Evolutionary conservation across 2,888 invertebrate genomes (phyloP).

Genomic region (Melanargia galathea): DNA sequence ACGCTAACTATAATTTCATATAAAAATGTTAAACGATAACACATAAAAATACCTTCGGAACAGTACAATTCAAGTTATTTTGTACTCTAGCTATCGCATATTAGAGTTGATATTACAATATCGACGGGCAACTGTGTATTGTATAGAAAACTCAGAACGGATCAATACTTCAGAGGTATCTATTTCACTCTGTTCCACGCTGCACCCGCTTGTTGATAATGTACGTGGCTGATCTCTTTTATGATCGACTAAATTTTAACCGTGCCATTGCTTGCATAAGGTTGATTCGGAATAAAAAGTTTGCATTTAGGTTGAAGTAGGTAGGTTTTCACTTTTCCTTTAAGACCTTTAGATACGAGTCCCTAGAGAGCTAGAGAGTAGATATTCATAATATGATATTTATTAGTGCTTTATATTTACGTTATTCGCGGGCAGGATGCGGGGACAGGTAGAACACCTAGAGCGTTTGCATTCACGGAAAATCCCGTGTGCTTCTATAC

Average conservation of each 20-base stretch:
- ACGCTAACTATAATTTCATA: conserved; percentile 2
- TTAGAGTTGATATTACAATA: conserved; percentile 10
- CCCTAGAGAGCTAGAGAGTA: too few species aligned
- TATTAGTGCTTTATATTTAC: too few species aligned
- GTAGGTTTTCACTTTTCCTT: too few species aligned
- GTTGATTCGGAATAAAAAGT: neutral
- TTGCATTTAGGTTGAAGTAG: too few species aligned
- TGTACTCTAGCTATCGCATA: neutral
- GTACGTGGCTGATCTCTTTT: conserved; percentile 1
- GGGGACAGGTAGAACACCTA: too few species aligned
- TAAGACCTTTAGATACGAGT: too few species aligned
- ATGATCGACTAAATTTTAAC: neutral
- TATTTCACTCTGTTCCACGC: conserved; percentile 10
- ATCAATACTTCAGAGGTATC: conserved; percentile 19
- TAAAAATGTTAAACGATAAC: neutral
- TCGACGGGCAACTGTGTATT: neutral
- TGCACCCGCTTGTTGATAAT: conserved; percentile 11
- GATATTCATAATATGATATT: too few species aligned
- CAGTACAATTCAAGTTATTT: neutral
- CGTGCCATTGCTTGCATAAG: neutral
- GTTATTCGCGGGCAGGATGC: too few species aligned
- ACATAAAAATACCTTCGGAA: neutral
- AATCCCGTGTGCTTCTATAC: too few species aligned
- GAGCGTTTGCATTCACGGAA: too few species aligned
- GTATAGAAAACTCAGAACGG: conserved; percentile 14